A percentile compares a stretch with the other conserved stretches of the same genome.
Evolutionary conservation across 1,140 invertebrate species (phyloP).

Genomic region (Megalopta genalis): DNA sequence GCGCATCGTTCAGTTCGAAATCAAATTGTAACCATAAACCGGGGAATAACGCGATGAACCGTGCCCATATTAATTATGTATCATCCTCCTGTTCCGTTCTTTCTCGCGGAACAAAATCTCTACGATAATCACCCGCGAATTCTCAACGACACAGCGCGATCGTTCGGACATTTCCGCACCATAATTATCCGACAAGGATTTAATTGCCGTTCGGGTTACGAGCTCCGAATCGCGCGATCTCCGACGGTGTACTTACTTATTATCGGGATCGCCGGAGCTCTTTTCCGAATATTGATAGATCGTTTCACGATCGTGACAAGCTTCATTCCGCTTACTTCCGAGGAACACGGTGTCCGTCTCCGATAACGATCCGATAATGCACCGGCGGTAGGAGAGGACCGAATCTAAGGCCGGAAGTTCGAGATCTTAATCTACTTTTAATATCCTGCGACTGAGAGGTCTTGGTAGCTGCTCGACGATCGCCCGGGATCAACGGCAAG

Average conservation of each 20-base stretch:
- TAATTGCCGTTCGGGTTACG: too few species aligned
- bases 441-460: constrained; percentile 65
- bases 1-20: too few species aligned
- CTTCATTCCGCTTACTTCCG: not conserved
- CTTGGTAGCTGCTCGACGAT: constrained; percentile 22
- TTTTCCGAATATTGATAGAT: not conserved
- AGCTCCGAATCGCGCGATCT: too few species aligned
- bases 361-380: constrained; percentile 32
- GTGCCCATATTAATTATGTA: too few species aligned
- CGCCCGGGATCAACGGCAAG: constrained; percentile 41
- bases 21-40: too few species aligned
- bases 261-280: not conserved
- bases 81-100: too few species aligned
- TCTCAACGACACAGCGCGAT: too few species aligned
- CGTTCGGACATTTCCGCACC: too few species aligned
- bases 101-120: too few species aligned
- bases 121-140: too few species aligned
- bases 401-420: constrained; percentile 45
- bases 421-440: constrained; percentile 67
- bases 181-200: too few species aligned
- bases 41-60: too few species aligned
- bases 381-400: constrained; percentile 23
- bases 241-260: not conserved
- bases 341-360: not conserved
- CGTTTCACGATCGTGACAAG: not conserved